Conservation (phyloP, 2,113 vertebrate genomes). For the Dissostichus mawsoni region DNA sequence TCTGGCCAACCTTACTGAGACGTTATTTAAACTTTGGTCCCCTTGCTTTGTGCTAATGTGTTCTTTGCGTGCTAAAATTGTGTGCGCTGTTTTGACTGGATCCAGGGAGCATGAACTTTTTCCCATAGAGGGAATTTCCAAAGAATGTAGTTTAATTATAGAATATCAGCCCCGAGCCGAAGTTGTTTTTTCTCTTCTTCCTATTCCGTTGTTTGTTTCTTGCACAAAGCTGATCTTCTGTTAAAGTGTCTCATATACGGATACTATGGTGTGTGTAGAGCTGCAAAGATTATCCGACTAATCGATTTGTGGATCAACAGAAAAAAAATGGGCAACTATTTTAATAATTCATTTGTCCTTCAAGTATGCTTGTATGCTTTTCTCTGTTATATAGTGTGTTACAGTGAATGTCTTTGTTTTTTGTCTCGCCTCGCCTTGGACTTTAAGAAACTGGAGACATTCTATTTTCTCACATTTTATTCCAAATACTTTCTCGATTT, state of each 20-base stretch:
- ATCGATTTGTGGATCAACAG: no score
- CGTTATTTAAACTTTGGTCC: slow-evolving; percentile 27
- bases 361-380: neutral
- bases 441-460: no score
- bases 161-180: neutral
- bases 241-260: neutral
- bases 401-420: no score
- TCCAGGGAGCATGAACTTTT: neutral
- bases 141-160: neutral
- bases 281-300: no score
- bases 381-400: neutral
- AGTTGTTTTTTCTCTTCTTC: neutral
- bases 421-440: no score
- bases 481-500: no score
- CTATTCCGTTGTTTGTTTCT: slow-evolving; percentile 1
- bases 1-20: slow-evolving; percentile 41
- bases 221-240: neutral
- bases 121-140: neutral
- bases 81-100: slow-evolving; percentile 20
- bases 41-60: slow-evolving; percentile 31
- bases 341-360: no score
- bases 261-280: neutral
- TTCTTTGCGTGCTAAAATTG: neutral
- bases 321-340: no score
- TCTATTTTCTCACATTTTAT: no score